Conservation (phyloP, 2,797 vertebrate genomes). For the Chaetodon trifasciatus region DNA sequence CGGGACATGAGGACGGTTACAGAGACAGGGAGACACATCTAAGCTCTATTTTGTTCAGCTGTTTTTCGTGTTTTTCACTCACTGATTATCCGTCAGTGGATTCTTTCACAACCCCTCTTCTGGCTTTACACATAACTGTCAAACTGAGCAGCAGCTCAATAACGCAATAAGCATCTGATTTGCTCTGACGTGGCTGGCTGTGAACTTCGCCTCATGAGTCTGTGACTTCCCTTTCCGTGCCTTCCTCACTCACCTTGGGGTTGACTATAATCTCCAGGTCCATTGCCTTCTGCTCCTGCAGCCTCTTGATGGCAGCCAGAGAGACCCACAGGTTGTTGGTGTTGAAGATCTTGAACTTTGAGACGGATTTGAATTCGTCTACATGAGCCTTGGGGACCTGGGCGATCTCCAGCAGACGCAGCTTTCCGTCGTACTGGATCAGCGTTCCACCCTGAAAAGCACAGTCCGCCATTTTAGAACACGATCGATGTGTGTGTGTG, state of each 20-base stretch:
- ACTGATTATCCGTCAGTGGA: too few relatives aligned
- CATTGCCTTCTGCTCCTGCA: slow-evolving; percentile 92
- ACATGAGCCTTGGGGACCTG: slow-evolving; percentile 95
- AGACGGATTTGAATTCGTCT: slow-evolving; percentile 97
- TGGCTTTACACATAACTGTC: neutral
- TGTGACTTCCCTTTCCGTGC: neutral
- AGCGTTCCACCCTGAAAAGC: slow-evolving; percentile 91
- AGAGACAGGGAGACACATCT: too few relatives aligned
- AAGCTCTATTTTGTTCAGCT: too few relatives aligned
- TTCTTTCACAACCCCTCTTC: too few relatives aligned
- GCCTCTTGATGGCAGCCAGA: slow-evolving; percentile 91
- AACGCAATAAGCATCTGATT: neutral
- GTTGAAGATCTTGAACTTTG: slow-evolving; percentile 98
- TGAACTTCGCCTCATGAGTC: neutral
- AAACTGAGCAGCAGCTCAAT: neutral
- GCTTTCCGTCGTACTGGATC: slow-evolving; percentile 93
- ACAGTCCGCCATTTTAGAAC: neutral
- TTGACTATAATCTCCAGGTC: slow-evolving; percentile 97
- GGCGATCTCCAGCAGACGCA: slow-evolving; percentile 95
- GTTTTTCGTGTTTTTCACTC: too few relatives aligned
- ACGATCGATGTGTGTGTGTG: neutral
- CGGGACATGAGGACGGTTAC: too few relatives aligned
- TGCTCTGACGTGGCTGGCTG: neutral
- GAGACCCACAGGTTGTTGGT: slow-evolving; percentile 98
- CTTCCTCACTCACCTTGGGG: slow-evolving; percentile 88